These are phyloP conservation scores for Dasysyrphus albostriatus DNA, from an alignment of 2,888 invertebrate genomes.

Conservation along the genomic window DNA sequence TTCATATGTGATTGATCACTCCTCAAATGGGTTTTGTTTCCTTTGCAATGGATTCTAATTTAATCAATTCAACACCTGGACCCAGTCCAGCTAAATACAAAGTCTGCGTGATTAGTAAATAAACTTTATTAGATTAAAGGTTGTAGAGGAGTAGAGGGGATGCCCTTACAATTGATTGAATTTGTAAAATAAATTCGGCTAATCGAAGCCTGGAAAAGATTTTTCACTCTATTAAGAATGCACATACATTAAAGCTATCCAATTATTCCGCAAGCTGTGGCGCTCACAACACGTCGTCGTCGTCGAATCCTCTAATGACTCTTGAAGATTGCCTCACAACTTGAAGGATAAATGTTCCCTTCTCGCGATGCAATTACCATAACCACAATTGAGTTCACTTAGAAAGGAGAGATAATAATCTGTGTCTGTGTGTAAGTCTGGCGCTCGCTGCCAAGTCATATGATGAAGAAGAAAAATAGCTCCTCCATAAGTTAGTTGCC, in stretches of 20 bases:
- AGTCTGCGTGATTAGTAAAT: slow-evolving; percentile 13
- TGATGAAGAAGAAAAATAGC: slow-evolving; percentile 15
- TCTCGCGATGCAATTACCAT: slow-evolving; percentile 56
- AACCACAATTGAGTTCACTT: slow-evolving; percentile 51
- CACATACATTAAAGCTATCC: slow-evolving; percentile 57
- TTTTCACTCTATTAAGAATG: slow-evolving; percentile 50
- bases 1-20: slow-evolving; percentile 33
- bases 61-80: slow-evolving; percentile 66
- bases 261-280: slow-evolving; percentile 60
- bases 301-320: slow-evolving; percentile 33
- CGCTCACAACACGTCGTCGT: slow-evolving; percentile 12
- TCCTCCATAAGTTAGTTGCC: slow-evolving; percentile 2
- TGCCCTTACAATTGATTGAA: slow-evolving; percentile 47
- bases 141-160: neutral
- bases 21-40: slow-evolving; percentile 11
- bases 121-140: neutral
- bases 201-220: slow-evolving; percentile 23
- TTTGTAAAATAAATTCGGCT: slow-evolving; percentile 35
- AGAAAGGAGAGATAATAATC: neutral
- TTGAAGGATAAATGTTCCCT: slow-evolving; percentile 5
- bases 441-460: neutral
- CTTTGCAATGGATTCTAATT: slow-evolving; percentile 13
- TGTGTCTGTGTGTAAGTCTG: neutral
- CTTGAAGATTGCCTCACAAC: slow-evolving; percentile 17
- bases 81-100: neutral